Evolutionary conservation across 2,113 vertebrate species (phyloP).

Genomic region (Pedetes capensis): DNA sequence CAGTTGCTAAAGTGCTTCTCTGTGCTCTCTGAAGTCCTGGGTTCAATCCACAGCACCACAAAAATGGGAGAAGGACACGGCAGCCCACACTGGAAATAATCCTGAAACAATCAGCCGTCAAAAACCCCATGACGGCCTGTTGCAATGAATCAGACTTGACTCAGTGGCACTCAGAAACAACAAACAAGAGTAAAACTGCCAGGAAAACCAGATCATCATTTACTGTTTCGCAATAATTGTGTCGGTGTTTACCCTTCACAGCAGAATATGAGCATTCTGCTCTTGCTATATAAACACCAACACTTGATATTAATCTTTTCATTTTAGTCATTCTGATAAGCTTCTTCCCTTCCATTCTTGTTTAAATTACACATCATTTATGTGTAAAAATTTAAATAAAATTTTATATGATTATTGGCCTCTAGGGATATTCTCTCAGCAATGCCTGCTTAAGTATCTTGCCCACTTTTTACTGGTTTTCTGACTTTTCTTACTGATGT

Average conservation of each 20-base stretch:
- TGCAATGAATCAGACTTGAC: no score
- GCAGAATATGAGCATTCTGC: neutral
- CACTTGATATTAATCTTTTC: neutral
- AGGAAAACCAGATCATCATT: neutral
- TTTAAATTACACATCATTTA: neutral
- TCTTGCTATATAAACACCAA: neutral
- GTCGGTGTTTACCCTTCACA: neutral
- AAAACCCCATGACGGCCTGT: no score
- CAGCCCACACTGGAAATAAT: no score
- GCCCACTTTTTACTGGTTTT: neutral
- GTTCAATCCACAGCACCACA: no score
- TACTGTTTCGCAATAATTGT: neutral
- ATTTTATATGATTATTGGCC: neutral
- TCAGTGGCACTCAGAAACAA: no score
- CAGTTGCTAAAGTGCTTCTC: no score
- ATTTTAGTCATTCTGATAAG: neutral
- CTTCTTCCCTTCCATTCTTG: neutral
- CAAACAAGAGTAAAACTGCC: neutral
- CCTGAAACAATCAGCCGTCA: no score
- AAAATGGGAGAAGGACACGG: no score
- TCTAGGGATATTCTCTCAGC: neutral
- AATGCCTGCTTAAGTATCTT: neutral
- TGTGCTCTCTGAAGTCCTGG: no score
- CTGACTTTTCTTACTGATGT: neutral
- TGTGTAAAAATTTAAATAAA: neutral